Evolutionary conservation across 2,888 invertebrate species (phyloP).

Genomic region (Clepsis dumicolana): DNA sequence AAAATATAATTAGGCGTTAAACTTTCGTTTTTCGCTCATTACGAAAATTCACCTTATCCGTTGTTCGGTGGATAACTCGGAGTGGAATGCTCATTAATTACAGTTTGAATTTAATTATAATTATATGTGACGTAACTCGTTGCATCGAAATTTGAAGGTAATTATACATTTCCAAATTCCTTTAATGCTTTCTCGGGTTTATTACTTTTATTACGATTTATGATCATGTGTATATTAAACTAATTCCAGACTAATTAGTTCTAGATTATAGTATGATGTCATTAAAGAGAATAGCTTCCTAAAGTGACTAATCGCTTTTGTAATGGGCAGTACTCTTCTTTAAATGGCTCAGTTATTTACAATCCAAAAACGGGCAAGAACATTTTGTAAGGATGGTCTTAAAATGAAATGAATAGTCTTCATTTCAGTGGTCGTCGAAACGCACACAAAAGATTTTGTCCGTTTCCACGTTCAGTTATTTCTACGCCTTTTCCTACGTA

Average conservation of each 20-base stretch:
- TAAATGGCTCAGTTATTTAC: background rate
- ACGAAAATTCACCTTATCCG: slow-evolving; percentile 37
- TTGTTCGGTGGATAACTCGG: slow-evolving; percentile 10
- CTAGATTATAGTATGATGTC: slow-evolving; percentile 1
- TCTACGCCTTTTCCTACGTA: background rate
- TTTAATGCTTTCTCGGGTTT: slow-evolving; percentile 35
- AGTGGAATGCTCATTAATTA: slow-evolving; percentile 39
- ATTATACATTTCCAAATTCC: slow-evolving; percentile 35
- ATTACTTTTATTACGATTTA: slow-evolving; percentile 29
- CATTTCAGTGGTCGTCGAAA: background rate
- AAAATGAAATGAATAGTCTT: background rate
- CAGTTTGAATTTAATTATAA: slow-evolving; percentile 41
- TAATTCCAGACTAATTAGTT: slow-evolving; percentile 24
- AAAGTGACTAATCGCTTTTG: background rate
- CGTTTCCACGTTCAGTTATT: background rate
- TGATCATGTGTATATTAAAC: background rate
- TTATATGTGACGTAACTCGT: slow-evolving; percentile 40
- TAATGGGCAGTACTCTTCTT: background rate
- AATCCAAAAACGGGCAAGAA: background rate
- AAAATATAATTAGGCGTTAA: slow-evolving; percentile 36
- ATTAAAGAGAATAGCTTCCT: background rate
- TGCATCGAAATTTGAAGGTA: slow-evolving; percentile 36
- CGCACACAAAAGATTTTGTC: too few relatives aligned
- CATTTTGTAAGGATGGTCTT: background rate
- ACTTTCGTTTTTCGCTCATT: slow-evolving; percentile 45